phyloP scores from a whole-genome alignment of 2,113 vertebrate species.

The Gavialis gangeticus region DNA sequence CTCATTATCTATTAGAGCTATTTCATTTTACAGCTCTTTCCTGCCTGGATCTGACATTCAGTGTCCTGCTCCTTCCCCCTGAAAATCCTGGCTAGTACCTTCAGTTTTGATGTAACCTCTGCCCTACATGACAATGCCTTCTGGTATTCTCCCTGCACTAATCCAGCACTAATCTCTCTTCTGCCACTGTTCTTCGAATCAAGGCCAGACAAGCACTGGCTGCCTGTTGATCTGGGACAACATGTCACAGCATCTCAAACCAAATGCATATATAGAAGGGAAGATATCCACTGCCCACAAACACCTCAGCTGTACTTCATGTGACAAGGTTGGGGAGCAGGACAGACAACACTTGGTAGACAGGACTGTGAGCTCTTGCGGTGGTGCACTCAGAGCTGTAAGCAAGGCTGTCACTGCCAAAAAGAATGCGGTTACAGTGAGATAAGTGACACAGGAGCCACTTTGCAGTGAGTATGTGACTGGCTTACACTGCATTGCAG shows the following conservation, averaged over 20 bases:
- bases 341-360: no score
- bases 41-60: neutral
- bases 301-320: no score
- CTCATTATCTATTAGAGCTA: slow-evolving; percentile 55
- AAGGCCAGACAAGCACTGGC: neutral
- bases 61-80: neutral
- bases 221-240: slow-evolving; percentile 22
- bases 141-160: neutral
- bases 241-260: slow-evolving; percentile 14
- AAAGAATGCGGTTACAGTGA: neutral
- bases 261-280: neutral
- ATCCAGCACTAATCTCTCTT: neutral
- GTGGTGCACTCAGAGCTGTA: neutral
- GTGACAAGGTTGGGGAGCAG: no score
- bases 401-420: neutral
- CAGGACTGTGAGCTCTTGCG: neutral
- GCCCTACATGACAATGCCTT: neutral
- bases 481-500: neutral
- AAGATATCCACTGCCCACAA: no score
- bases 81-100: neutral
- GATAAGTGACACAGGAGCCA: neutral
- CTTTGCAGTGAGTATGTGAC: neutral
- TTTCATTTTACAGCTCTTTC: slow-evolving; percentile 67
- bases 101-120: neutral
- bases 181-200: neutral